Evolutionary conservation across 1,140 invertebrate genomes (phyloP).

Genomic region (Bacillus rossius): DNA sequence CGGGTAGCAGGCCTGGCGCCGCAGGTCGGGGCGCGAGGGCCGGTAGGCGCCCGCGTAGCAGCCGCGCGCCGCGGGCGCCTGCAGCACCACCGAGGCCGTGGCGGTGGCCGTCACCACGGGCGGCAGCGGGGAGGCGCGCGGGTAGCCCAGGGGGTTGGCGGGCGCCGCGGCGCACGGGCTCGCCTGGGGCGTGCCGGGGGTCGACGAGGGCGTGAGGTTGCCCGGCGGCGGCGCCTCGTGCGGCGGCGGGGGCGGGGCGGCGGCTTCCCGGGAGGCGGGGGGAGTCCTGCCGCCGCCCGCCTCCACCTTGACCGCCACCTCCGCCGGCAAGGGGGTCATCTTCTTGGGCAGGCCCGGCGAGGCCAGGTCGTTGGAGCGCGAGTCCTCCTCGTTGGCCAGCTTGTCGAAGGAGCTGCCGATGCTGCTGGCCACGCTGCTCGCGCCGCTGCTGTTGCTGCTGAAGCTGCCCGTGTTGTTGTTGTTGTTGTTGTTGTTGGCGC

Average conservation of each 20-base stretch:
- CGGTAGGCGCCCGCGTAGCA: background rate
- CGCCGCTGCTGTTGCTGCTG: constrained; percentile 60
- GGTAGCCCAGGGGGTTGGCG: constrained; percentile 18
- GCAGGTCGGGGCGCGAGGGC: background rate
- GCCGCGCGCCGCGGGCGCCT: constrained; percentile 11
- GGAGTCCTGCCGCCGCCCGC: constrained; percentile 3
- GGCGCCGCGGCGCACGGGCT: constrained; percentile 24
- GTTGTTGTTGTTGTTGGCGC: constrained; percentile 69
- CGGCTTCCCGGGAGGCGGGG: background rate
- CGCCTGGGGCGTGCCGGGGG: constrained; percentile 55
- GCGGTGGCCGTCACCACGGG: constrained; percentile 15
- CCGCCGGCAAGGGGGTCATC: background rate
- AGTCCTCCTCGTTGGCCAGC: constrained; percentile 66
- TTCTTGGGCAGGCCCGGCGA: background rate
- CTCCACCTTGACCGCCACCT: constrained; percentile 28
- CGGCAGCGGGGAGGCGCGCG: constrained; percentile 21
- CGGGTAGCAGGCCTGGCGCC: constrained; percentile 7
- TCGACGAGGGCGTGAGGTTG: constrained; percentile 57
- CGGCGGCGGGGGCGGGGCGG: too few species aligned
- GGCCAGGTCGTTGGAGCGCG: constrained; percentile 51
- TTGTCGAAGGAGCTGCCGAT: constrained; percentile 66
- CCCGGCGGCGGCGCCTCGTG: constrained; percentile 47
- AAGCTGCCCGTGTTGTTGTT: constrained; percentile 57
- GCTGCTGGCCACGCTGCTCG: constrained; percentile 46
- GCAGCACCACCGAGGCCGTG: constrained; percentile 9